phyloP scores from a whole-genome alignment of 2,113 vertebrate genomes.

The Poeciliopsis turrubarensis region DNA sequence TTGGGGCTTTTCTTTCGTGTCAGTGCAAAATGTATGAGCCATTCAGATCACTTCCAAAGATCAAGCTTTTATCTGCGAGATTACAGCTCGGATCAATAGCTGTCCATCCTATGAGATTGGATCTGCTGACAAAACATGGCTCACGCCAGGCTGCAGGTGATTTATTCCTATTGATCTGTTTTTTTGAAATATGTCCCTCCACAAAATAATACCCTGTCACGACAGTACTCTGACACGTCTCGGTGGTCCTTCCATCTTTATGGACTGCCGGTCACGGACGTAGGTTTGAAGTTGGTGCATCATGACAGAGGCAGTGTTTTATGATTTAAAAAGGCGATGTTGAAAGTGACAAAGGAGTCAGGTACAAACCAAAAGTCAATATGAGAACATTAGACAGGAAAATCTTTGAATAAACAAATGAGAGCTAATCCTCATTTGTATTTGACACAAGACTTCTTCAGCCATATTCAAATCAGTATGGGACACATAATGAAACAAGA shows the following conservation, averaged over 20 bases:
- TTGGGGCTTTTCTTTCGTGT: neutral
- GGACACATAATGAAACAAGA: neutral
- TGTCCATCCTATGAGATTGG: conserved; percentile 5
- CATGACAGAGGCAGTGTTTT: neutral
- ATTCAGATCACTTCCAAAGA: conserved; percentile 2
- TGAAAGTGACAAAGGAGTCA: neutral
- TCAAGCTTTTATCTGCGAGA: conserved; percentile 6
- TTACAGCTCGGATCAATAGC: conserved; percentile 2
- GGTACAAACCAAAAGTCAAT: neutral
- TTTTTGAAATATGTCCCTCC: conserved; percentile 5
- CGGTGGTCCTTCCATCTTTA: neutral
- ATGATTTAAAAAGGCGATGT: neutral
- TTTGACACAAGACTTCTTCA: neutral
- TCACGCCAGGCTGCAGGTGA: neutral
- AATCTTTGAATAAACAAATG: conserved; percentile 30
- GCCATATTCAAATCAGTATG: neutral
- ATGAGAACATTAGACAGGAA: neutral
- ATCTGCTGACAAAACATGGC: conserved; percentile 13
- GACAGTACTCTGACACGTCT: neutral
- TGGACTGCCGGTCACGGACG: neutral
- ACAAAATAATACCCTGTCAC: neutral
- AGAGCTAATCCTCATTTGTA: conserved; percentile 1
- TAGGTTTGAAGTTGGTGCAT: neutral
- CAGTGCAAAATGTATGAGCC: neutral
- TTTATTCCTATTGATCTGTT: conserved; percentile 30